Percentiles rank a stretch among this genome's conserved stretches.
Conservation (phyloP, 2,797 vertebrate species). For the Glyptemys insculpta region DNA sequence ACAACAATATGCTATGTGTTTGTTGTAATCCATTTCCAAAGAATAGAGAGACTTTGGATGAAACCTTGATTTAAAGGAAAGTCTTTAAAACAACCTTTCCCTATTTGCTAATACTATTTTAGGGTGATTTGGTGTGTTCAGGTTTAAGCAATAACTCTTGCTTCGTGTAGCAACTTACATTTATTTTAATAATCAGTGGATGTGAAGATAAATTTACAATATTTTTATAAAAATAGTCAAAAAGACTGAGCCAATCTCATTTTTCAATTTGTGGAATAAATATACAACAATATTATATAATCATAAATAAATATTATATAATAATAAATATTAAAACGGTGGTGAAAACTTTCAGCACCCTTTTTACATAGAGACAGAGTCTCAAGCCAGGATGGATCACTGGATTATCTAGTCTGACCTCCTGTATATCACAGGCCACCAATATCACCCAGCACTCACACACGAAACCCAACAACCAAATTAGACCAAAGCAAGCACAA, state of each 20-base stretch:
- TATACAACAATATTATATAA: background rate
- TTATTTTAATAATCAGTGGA: background rate
- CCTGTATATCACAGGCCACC: background rate
- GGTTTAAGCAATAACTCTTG: background rate
- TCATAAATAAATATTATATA: no score
- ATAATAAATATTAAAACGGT: background rate
- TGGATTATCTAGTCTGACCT: background rate
- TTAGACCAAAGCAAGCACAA: background rate
- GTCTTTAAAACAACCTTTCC: background rate
- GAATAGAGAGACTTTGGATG: background rate
- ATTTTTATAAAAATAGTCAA: background rate
- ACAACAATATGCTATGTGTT: rapidly evolving
- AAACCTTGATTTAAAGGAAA: background rate
- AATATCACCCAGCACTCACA: background rate
- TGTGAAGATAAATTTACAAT: background rate
- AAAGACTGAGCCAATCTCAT: background rate
- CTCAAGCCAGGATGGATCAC: background rate
- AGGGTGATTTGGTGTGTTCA: background rate
- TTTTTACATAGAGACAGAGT: background rate
- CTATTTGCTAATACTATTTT: background rate
- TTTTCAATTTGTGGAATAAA: background rate
- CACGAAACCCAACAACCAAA: background rate
- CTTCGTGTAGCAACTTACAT: rapidly evolving
- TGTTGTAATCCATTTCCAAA: background rate
- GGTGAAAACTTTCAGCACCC: rapidly evolving